Evolutionary conservation across 1,140 invertebrate genomes (phyloP), one percentile per base, ranked within the genome.

Genomic region (Eumaeus atala): DNA sequence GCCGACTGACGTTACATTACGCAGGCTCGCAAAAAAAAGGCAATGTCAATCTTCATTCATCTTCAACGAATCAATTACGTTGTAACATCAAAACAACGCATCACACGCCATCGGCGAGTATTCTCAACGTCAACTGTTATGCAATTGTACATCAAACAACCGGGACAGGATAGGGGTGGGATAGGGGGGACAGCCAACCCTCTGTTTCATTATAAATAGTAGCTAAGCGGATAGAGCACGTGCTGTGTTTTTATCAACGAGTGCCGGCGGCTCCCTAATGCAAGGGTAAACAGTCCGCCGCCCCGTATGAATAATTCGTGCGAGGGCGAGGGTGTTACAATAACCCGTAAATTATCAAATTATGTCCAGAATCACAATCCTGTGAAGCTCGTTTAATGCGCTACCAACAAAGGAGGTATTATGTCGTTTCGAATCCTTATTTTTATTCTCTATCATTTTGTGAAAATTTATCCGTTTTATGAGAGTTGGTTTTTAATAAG

Each of bases 231-330:
- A 79, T 80, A 66, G 64, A 61, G 74, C 79, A 77, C 77, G 79
- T 83, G 79, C 79, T 72, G 66, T 77, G 79, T 81, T 81, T 85
- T 83, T 81, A 85, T 83, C 77, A 72, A 70, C 66, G 67, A 71
- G 65, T 58, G 65, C 57, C 66, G 63, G 44, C 38, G 55, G 34
- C 51, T 53, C 74, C 74, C 74, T 74, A 80, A 78, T 75, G 74
- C 74, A 72, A 68, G 67, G 68, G 75, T 70, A 80, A 82, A 81
- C 76, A 84, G 65, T 61, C 70, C 69, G 66, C 67, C 67, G 63
- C 66, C 62, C 66, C 68, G 64, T 77, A 84, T 83, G 80, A 83
- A 86, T 82, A 84, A 77, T 82, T 78, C n/a, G 70, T 66, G 62
- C 63, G 66, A 65, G 68, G 72, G 68, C 59, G 67, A 70, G 72